Evolutionary conservation across 2,797 vertebrate species (phyloP).

Genomic region (Sebastes glaucus): DNA sequence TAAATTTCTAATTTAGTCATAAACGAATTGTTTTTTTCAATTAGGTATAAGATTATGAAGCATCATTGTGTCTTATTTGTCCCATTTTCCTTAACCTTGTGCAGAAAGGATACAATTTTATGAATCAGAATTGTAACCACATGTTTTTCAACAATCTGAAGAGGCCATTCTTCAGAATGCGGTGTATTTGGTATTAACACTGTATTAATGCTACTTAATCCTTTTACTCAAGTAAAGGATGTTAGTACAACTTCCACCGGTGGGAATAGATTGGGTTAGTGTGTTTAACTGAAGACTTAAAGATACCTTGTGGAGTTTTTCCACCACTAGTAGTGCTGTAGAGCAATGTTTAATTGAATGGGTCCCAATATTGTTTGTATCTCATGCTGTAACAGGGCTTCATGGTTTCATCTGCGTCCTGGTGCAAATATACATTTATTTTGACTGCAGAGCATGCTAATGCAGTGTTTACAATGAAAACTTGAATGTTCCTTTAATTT

Average conservation of each 20-base stretch:
- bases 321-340: conserved; percentile 10
- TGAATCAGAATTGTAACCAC: neutral
- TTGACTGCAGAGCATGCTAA: neutral
- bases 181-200: neutral
- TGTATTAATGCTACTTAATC: neutral
- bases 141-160: neutral
- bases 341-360: neutral
- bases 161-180: neutral
- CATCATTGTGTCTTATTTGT: neutral
- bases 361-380: neutral
- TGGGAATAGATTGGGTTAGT: neutral
- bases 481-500: neutral
- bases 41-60: neutral
- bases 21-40: neutral
- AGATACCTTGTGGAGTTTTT: neutral
- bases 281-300: neutral
- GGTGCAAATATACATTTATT: neutral
- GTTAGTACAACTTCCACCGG: neutral
- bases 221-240: neutral
- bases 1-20: neutral
- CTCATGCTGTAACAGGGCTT: neutral
- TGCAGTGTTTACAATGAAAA: neutral
- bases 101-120: neutral
- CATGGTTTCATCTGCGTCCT: neutral
- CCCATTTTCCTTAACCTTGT: neutral